Percentiles rank a stretch among this genome's conserved stretches.
Conservation (phyloP, 1,140 invertebrate genomes). For the Polyergus mexicanus region DNA sequence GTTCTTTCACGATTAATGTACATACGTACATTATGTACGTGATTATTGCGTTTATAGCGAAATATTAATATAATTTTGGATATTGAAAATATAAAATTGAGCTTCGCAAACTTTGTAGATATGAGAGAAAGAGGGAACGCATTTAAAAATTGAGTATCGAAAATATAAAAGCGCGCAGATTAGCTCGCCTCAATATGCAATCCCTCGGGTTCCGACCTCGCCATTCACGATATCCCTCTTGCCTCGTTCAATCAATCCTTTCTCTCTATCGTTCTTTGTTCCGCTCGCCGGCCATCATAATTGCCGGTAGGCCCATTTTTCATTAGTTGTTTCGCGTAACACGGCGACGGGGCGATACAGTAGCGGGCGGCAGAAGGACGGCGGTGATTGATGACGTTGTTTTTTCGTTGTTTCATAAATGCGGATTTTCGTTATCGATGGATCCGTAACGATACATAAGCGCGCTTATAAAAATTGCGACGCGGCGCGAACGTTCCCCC, state of each 20-base stretch:
- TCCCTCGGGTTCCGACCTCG: conserved; percentile 42
- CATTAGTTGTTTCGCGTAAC: conserved; percentile 75
- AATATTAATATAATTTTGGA: background rate
- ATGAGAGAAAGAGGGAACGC: too few species aligned
- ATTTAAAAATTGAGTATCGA: conserved; percentile 8
- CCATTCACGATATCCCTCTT: conserved; percentile 42
- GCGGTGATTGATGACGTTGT: conserved; percentile 81
- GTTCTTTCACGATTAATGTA: conserved; percentile 40
- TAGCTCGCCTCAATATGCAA: conserved; percentile 12
- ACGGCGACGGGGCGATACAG: conserved; percentile 61
- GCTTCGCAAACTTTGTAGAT: background rate
- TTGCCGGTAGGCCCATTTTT: conserved; percentile 81
- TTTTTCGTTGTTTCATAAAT: conserved; percentile 82
- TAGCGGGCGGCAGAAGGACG: conserved; percentile 70
- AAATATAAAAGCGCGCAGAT: conserved; percentile 12
- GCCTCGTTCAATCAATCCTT: conserved; percentile 55
- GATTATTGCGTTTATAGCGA: background rate
- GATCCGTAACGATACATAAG: conserved; percentile 69
- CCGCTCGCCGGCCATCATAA: conserved; percentile 74
- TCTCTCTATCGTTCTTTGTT: conserved; percentile 68
- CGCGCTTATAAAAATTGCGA: conserved; percentile 43
- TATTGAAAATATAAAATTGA: background rate
- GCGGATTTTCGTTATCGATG: conserved; percentile 79
- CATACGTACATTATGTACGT: too few species aligned
- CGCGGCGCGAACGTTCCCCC: conserved; percentile 8